Conservation (phyloP, 2,113 vertebrate species). For the Crocuta crocuta region DNA sequence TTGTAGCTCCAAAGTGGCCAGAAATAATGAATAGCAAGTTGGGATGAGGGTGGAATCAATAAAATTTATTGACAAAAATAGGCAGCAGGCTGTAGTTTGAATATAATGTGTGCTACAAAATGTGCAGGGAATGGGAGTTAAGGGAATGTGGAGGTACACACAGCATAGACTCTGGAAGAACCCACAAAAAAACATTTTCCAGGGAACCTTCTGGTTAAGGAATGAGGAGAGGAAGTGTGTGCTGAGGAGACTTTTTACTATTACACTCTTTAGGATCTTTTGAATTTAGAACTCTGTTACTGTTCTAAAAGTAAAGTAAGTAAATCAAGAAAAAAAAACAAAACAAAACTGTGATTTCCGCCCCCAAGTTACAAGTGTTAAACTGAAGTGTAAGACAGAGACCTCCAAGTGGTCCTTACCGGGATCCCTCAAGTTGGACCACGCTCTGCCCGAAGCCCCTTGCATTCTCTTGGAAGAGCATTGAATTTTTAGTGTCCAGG, state of each 20-base stretch:
- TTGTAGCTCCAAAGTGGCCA: not conserved
- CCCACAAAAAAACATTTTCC: not conserved
- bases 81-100: not conserved
- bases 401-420: constrained; percentile 53
- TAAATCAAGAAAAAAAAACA: not conserved
- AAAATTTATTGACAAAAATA: constrained; percentile 19
- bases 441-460: constrained; percentile 82
- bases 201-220: not conserved
- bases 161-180: not conserved
- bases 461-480: constrained; percentile 65
- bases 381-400: rapidly evolving
- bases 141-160: not conserved
- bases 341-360: not conserved
- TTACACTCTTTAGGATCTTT: not conserved
- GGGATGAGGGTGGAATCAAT: not conserved
- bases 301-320: too few relatives aligned
- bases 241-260: not conserved
- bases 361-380: not conserved
- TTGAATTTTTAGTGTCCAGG: constrained; percentile 77
- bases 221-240: not conserved
- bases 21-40: not conserved
- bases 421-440: constrained; percentile 69
- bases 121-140: not conserved
- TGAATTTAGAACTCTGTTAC: not conserved
- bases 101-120: not conserved